A percentile compares a stretch with the other conserved stretches of the same genome.
Conservation (phyloP, 53 echinoderm and acorn worm species). For the Mesocentrotus franciscanus region DNA sequence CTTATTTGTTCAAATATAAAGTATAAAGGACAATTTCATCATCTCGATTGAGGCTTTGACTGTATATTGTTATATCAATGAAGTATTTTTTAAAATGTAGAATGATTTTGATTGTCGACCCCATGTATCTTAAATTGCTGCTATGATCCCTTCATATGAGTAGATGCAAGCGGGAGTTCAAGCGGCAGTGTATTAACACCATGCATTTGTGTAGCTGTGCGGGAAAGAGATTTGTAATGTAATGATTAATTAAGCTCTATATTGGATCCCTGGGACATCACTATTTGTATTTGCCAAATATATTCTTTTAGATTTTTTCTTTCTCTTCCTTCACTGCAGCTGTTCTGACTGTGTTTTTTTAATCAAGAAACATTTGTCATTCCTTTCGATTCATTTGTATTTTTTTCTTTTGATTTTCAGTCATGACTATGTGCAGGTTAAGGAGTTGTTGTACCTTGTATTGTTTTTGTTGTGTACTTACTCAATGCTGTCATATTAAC, state of each 20-base stretch:
- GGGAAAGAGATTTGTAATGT: not conserved
- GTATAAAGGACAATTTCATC: not conserved
- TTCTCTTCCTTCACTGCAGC: conserved; percentile 42
- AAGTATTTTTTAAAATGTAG: not conserved
- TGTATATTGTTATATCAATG: not conserved
- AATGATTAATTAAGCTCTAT: not conserved
- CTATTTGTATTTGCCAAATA: conserved; percentile 45
- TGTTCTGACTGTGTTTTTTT: conserved; percentile 38
- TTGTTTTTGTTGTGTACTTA: conserved; percentile 50
- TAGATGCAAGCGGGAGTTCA: not conserved
- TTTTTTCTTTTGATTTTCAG: not conserved
- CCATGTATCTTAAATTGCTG: not conserved
- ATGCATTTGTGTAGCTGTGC: not conserved
- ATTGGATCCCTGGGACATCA: conserved; percentile 35
- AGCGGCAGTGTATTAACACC: not conserved
- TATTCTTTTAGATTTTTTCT: conserved; percentile 17
- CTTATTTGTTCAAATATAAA: not conserved
- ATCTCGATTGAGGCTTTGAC: not conserved
- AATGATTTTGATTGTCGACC: not conserved
- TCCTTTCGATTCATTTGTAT: conserved; percentile 23
- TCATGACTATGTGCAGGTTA: not conserved
- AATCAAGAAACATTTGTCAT: conserved; percentile 16
- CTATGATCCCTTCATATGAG: not conserved
- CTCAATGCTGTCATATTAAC: conserved; percentile 24
- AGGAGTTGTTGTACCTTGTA: not conserved